Evolutionary conservation across 2,797 vertebrate species (phyloP).

Genomic region (Ficedula albicollis): DNA sequence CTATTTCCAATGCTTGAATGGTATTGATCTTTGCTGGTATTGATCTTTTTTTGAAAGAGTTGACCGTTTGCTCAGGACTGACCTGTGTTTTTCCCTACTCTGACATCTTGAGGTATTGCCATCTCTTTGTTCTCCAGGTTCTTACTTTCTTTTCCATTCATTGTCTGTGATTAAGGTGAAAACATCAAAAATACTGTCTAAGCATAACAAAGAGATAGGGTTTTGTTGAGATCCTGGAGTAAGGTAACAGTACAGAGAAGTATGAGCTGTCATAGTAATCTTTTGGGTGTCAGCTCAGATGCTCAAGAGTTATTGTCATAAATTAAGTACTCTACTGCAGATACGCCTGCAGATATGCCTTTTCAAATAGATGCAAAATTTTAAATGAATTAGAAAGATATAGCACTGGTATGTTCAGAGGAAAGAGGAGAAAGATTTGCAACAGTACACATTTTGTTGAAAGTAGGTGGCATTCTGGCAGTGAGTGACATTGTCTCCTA

Average conservation of each 20-base stretch:
- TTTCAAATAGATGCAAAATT: neutral
- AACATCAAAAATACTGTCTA: neutral
- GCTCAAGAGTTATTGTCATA: neutral
- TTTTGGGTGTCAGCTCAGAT: neutral
- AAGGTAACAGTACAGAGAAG: neutral
- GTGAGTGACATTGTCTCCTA: neutral
- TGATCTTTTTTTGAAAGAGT: neutral
- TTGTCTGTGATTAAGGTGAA: neutral
- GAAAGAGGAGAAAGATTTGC: neutral
- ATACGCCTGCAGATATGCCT: neutral
- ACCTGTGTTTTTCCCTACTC: neutral
- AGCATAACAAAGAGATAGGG: neutral
- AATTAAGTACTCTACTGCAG: neutral
- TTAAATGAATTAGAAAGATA: neutral
- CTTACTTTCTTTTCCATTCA: neutral
- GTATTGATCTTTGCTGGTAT: neutral
- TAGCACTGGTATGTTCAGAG: neutral
- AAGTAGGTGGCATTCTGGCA: neutral
- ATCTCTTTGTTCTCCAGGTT: neutral
- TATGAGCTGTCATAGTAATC: neutral
- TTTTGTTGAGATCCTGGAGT: neutral
- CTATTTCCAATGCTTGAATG: neutral
- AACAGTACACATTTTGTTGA: neutral
- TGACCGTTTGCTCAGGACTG: neutral
- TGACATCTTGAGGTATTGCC: neutral